These are phyloP conservation scores for Pseudopodoces humilis DNA, from an alignment of 2,113 vertebrate genomes.

Conservation along the genomic window DNA sequence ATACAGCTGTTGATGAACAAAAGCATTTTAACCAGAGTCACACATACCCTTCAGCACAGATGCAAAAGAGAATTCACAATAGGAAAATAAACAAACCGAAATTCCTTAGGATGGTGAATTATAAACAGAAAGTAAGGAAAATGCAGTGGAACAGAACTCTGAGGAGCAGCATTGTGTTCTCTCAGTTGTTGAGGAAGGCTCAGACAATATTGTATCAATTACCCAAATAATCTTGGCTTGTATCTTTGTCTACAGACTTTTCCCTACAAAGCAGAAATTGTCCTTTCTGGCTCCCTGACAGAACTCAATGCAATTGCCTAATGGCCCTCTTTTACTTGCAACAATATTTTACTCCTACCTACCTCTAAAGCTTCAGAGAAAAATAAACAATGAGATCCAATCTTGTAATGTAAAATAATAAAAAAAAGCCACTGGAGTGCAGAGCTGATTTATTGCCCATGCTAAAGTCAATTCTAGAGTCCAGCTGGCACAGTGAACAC, in stretches of 20 bases:
- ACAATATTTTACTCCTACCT: constrained; percentile 65
- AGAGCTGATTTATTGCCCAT: constrained; percentile 40
- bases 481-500: background rate
- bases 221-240: constrained; percentile 27
- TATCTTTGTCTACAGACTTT: background rate
- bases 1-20: background rate
- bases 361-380: constrained; percentile 61
- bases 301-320: constrained; percentile 57
- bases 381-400: constrained; percentile 70
- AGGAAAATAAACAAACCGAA: constrained; percentile 36
- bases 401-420: constrained; percentile 64
- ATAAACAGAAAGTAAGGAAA: constrained; percentile 15
- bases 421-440: constrained; percentile 3
- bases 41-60: background rate
- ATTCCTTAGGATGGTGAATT: constrained; percentile 29
- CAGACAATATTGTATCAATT: background rate
- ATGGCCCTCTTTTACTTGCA: constrained; percentile 41
- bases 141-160: background rate
- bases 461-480: constrained; percentile 6
- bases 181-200: background rate
- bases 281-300: background rate
- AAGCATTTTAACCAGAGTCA: background rate
- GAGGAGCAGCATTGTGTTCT: background rate
- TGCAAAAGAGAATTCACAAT: background rate
- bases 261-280: background rate